Evolutionary conservation across 2,888 invertebrate species (phyloP).

Genomic region (Pardosa pseudoannulata): DNA sequence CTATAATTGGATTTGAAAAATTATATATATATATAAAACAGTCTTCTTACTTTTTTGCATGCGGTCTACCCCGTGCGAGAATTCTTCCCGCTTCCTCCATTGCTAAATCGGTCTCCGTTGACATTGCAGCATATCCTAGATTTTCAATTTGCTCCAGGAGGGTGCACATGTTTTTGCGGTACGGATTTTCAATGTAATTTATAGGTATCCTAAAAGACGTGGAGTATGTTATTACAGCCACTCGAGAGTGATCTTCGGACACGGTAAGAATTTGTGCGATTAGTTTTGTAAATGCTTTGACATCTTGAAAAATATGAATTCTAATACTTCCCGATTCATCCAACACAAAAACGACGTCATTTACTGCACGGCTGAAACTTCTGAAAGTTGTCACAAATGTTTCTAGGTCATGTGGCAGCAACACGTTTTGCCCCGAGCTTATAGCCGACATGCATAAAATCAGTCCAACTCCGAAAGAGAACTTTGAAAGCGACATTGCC

Average conservation of each 20-base stretch:
- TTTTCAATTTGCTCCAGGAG: slow-evolving; percentile 23
- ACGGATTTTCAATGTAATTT: slow-evolving; percentile 32
- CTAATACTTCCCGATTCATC: slow-evolving; percentile 68
- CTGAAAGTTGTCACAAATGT: slow-evolving; percentile 39
- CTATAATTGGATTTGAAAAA: neutral
- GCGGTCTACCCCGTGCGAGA: slow-evolving; percentile 21
- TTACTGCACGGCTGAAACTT: slow-evolving; percentile 9
- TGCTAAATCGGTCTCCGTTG: slow-evolving; percentile 31
- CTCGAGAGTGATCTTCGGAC: slow-evolving; percentile 22
- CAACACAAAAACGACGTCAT: slow-evolving; percentile 54
- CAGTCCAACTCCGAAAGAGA: no score
- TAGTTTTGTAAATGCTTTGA: slow-evolving; percentile 48
- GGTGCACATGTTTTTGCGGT: slow-evolving; percentile 59
- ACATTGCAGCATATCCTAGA: slow-evolving; percentile 21
- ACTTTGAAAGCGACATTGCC: no score
- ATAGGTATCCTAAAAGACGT: neutral
- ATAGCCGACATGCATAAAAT: no score
- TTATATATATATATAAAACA: neutral
- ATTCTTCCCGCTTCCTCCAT: slow-evolving; percentile 24
- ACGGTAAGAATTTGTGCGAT: slow-evolving; percentile 28
- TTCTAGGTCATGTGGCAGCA: no score
- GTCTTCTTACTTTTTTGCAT: slow-evolving; percentile 56
- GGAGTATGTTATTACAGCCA: slow-evolving; percentile 47
- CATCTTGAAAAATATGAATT: slow-evolving; percentile 15
- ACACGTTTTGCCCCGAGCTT: no score